Base-by-base conservation (phyloP, 2,888 invertebrate genomes). In the Julus scandinavius region DNA sequence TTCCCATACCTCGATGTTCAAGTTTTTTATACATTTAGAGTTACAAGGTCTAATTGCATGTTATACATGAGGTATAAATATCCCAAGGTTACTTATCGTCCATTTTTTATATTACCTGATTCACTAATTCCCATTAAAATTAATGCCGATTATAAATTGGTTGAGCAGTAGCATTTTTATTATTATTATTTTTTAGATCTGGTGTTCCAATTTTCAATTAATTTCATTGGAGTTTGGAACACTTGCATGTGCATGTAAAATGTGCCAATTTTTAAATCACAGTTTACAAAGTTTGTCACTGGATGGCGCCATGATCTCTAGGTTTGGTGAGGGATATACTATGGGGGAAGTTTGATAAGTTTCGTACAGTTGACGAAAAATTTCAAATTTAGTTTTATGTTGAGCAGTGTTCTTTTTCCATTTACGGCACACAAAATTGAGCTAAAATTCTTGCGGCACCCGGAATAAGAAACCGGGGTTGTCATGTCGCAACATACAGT, bases 61-160 rank as follows among this genome's bases (percentile, higher is more conserved):
- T 63, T 63, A n/a, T 63, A 63, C 63, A 63, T 63, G 17, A 63
- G 63, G 63, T n/a, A 63, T 63, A 63, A 63, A 63, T 63, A 63
- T 5, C 63, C 63, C 63, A 63, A 63, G 63, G 63, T 63, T n/a
- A 45, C 2, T 45, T 63, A 15, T 63, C 54, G 15, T 15, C 54
- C 15, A 54, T n/a, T 17, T n/a, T n/a, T n/a, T 3, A n/a, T n/a
- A n/a, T n/a, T n/a, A n/a, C 63, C 63, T 3, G n/a, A 6, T 63
- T n/a, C 63, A n/a, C 17, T 17, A 63, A 15, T 63, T 5, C n/a
- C n/a, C 17, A n/a, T 45, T 17, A n/a, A 63, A 17, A n/a, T 63
- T 63, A 63, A 15, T 2, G 54, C 2, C 54, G 7, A 11, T 54
- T 54, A 13, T 15, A 2, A 15, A 15, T 2, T 17, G 63, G 17